These are phyloP conservation scores for Scopus umbretta DNA, from an alignment of 2,113 vertebrate species.

Conservation along the genomic window DNA sequence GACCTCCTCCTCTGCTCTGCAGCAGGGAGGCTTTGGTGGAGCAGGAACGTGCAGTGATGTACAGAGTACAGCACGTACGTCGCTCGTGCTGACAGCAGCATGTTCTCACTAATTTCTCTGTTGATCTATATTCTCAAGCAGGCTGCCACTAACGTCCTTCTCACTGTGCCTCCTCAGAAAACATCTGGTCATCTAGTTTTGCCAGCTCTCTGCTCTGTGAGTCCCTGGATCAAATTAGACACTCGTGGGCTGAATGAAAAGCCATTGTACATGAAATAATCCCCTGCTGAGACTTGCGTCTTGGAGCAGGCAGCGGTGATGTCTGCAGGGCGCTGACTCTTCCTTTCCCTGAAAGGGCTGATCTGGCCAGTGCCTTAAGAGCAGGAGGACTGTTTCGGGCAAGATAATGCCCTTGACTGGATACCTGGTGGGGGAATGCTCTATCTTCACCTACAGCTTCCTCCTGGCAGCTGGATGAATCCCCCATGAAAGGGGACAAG, in stretches of 20 bases:
- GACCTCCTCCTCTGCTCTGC: background rate
- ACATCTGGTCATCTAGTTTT: conserved; percentile 4
- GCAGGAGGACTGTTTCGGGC: rapidly evolving
- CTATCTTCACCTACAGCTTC: background rate
- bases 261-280: background rate
- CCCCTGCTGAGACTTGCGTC: background rate
- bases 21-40: background rate
- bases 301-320: background rate
- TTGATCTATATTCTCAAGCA: background rate
- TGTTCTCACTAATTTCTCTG: background rate
- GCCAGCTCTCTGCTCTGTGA: background rate
- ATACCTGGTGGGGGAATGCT: background rate
- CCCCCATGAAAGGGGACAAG: background rate
- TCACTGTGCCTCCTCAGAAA: background rate
- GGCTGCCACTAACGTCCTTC: background rate
- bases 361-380: background rate
- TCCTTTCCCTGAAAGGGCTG: background rate
- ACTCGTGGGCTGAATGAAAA: background rate
- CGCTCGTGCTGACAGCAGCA: background rate
- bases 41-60: background rate
- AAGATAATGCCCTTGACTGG: background rate
- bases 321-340: background rate
- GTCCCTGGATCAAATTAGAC: background rate
- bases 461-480: background rate
- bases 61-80: background rate